Evolutionary conservation across 2,888 invertebrate genomes (phyloP).

Genomic region (Harpalus rubripes): DNA sequence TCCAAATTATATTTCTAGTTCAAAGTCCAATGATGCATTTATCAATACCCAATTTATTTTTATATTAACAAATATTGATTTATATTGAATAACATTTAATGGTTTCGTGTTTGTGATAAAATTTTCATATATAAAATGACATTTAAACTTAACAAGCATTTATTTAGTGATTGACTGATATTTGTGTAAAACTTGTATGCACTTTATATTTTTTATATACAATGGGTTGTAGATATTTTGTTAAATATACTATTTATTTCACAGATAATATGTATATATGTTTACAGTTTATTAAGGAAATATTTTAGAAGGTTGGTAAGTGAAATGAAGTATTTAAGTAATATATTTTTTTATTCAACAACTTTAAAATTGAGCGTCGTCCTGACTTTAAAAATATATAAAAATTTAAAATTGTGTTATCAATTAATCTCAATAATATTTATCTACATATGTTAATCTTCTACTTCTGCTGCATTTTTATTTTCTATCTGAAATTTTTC

Average conservation of each 20-base stretch:
- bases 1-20: conserved; percentile 47
- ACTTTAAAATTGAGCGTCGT: neutral
- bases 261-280: conserved; percentile 17
- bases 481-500: conserved; percentile 52
- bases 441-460: neutral
- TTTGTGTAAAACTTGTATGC: conserved; percentile 58
- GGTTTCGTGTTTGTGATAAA: conserved; percentile 65
- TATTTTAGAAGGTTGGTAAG: conserved; percentile 4
- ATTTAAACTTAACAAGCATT: conserved; percentile 44
- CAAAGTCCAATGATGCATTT: conserved; percentile 28
- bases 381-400: neutral
- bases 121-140: conserved; percentile 52
- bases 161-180: conserved; percentile 57
- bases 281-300: conserved; percentile 31
- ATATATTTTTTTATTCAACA: conserved; percentile 1
- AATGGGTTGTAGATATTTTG: conserved; percentile 65
- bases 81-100: conserved; percentile 51
- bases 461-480: conserved; percentile 9
- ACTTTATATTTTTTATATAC: conserved; percentile 62
- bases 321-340: conserved; percentile 6
- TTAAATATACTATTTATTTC: conserved; percentile 64
- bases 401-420: neutral
- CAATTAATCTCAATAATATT: neutral
- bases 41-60: conserved; percentile 43
- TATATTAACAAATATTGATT: conserved; percentile 59